Evolutionary conservation across 2,888 invertebrate species (phyloP), one percentile per base, ranked within the genome.

Genomic region (Drosophila mimica): DNA sequence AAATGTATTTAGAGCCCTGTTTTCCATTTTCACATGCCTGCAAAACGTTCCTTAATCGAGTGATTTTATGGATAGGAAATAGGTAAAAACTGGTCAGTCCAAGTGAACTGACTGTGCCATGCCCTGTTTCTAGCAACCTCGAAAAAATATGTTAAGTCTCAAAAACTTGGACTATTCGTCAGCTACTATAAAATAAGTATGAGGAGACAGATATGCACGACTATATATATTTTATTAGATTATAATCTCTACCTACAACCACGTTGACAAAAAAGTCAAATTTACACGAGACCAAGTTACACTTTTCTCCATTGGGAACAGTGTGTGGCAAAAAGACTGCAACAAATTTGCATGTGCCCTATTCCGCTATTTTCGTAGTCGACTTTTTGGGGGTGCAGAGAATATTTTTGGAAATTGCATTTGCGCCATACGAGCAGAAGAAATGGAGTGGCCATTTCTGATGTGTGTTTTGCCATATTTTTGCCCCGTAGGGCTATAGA

Each of bases 341-440:
- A 76, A 76, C 76, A 69, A 80, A 79, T 81, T 81, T 81, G 67
- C 78, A 79, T 79, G 54, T 70, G 67, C 61, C 71, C 64, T 67
- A 70, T 58, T 52, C 30, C 38, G 60, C 65, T 70, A 76, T 82
- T 82, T 82, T 49, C 80, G 77, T 54, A 49, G 67, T 57, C 56
- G 59, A 77, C 67, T 82, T 88, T 84, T 77, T 69, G 74, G 74
- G 58, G 67, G 52, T 15, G 71, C 60, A 48, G 43, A 48, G 69
- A 69, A 74, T 59, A 72, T 79, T 81, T 81, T 79, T 69, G 68
- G 43, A 81, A 80, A 80, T 80, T 80, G 79, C 78, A 74, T 74
- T 81, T 74, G 49, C 33, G 81, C 57, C 48, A 60, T 53, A 34
- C 49, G 64, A 56, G 43, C 40, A 17, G 36, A 48, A 48, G 56